Evolutionary conservation across 1,140 invertebrate species (phyloP).

Genomic region (Hyphantria cunea): DNA sequence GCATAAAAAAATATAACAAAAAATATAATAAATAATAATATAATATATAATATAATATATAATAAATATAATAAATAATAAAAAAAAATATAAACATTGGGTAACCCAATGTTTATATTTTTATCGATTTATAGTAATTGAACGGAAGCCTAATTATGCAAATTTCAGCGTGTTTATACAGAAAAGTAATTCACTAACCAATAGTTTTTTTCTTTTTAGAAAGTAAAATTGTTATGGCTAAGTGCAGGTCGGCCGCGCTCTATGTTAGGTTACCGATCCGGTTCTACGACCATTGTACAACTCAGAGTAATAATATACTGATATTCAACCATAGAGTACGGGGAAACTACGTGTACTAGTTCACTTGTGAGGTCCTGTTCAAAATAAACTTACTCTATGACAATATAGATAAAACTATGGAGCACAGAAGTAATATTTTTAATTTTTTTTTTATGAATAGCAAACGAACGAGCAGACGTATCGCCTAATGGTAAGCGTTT

Average conservation of each 20-base stretch:
- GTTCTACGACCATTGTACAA: neutral
- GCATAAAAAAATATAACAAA: no score
- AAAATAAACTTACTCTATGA: neutral
- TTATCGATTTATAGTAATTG: neutral
- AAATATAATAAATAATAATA: no score
- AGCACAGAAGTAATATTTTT: no score
- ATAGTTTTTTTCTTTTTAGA: neutral
- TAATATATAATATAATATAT: no score
- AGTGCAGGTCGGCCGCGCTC: neutral
- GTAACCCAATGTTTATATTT: no score
- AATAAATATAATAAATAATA: no score
- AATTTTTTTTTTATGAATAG: no score
- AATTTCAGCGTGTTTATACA: neutral
- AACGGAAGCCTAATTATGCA: neutral
- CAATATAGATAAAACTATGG: no score
- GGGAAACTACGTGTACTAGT: neutral
- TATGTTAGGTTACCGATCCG: slow-evolving; percentile 4
- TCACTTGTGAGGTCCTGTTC: neutral
- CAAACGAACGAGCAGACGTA: no score
- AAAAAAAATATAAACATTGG: no score
- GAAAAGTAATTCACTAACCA: neutral
- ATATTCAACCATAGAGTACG: neutral
- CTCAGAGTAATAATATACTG: slow-evolving; percentile 1
- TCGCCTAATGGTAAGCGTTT: no score
- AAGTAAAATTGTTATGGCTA: neutral